phyloP scores from a whole-genome alignment of 2,888 invertebrate species.

The Hecatera dysodea region DNA sequence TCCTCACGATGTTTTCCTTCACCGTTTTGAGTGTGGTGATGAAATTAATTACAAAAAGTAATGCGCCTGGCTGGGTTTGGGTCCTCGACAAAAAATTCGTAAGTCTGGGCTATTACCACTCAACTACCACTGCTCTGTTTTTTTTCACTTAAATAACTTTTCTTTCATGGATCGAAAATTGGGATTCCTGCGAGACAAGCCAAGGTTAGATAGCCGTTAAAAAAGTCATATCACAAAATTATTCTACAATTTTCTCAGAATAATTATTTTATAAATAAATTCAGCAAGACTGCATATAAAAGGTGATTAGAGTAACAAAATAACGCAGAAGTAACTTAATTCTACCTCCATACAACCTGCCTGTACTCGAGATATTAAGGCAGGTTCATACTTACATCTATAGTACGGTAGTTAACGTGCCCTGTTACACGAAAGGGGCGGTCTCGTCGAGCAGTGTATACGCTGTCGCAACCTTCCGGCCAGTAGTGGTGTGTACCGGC shows the following conservation, averaged over 20 bases:
- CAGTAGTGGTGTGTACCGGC: slow-evolving; percentile 52
- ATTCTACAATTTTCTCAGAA: neutral
- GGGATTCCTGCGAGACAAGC: no score
- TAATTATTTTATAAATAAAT: slow-evolving; percentile 11
- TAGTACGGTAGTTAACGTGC: slow-evolving; percentile 66
- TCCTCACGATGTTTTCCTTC: no score
- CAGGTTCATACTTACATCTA: slow-evolving; percentile 64
- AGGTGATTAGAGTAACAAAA: slow-evolving; percentile 21
- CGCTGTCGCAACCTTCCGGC: slow-evolving; percentile 67
- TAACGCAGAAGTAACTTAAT: slow-evolving; percentile 31
- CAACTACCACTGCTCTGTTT: no score
- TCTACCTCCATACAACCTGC: slow-evolving; percentile 39
- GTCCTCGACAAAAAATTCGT: no score
- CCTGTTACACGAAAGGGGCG: slow-evolving; percentile 80
- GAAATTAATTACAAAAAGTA: no score
- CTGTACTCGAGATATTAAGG: slow-evolving; percentile 62
- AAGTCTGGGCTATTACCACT: no score
- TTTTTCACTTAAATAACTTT: no score
- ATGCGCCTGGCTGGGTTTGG: no score
- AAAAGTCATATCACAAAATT: slow-evolving; percentile 1
- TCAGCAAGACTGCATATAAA: slow-evolving; percentile 9
- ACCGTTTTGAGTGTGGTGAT: no score
- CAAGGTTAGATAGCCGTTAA: neutral
- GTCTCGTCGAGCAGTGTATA: slow-evolving; percentile 69
- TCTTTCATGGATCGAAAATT: no score